Evolutionary conservation across 2,113 vertebrate genomes (phyloP), one percentile per base, ranked within the genome.

Genomic region (Papio anubis): DNA sequence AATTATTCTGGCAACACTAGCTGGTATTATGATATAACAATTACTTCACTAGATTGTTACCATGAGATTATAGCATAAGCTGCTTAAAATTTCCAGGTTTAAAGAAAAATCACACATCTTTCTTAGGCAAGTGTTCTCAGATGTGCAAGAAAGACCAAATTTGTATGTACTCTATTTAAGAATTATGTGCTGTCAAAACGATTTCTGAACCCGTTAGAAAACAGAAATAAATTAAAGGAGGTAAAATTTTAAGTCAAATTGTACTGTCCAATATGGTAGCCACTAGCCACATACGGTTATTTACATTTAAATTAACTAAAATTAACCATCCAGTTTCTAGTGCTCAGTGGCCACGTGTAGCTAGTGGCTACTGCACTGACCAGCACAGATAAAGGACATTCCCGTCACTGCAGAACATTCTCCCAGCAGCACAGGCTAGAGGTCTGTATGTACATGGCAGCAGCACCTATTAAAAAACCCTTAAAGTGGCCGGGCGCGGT

Each of bases 241-340:
- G 9, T 32, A 8, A 17, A 38, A 80, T 27, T 89, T 61, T 79
- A 57, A 84, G 57, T 64, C 13, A 30, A 70, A 75, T 17, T 59
- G 30, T 25, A 79, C 16, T 88, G 35, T 48, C 52, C 9, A 38
- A 66, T 0, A 82, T 5, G 45, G 50, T 2, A 89, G 20, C 20
- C 25, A 66, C 16, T 2, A 45, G 30, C 30, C 45, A 80, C 3
- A 8, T 50, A n/a, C 11, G 17, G 21, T 23, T 73, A 90, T n/a
- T 88, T 76, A 96, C 23, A 84, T 30, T 64, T 61, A 85, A 87
- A 59, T 55, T 40, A 84, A 85, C n/a, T 43, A 72, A 93, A 92
- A 66, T 79, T n/a, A 73, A 88, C 87, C 88, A 68, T 18, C 81
- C 43, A 70, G 20, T 27, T 70, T n/a, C 45, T 48, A 76, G 84